These are phyloP conservation scores for Drymodes brunneopygia DNA, from an alignment of 2,113 vertebrate genomes.

Conservation along the genomic window DNA sequence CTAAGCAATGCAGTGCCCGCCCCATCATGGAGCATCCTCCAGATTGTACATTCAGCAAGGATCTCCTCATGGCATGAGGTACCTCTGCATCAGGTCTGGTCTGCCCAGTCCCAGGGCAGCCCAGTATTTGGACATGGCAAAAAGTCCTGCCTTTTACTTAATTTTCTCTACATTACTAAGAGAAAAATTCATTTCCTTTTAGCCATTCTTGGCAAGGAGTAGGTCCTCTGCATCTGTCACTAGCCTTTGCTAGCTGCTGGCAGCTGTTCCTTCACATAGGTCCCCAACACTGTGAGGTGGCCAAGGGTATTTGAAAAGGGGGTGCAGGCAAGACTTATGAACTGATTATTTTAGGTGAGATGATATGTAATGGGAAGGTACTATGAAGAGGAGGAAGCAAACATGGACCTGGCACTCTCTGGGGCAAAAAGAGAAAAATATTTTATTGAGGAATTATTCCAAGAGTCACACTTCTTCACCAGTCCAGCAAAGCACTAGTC, in stretches of 20 bases:
- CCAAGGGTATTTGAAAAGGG: background rate
- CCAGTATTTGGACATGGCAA: background rate
- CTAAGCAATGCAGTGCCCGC: background rate
- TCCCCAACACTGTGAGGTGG: background rate
- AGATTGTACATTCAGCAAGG: background rate
- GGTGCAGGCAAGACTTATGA: background rate
- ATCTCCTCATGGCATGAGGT: background rate
- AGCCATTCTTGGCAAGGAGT: background rate
- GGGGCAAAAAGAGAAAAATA: background rate
- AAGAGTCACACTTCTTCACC: fast-evolving
- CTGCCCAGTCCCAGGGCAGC: background rate
- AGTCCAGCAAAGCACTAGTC: background rate
- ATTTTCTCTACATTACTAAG: background rate
- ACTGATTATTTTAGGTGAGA: background rate
- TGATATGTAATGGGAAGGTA: background rate
- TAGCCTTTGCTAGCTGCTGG: background rate
- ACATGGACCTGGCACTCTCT: background rate
- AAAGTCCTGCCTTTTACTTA: background rate
- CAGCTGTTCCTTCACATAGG: background rate
- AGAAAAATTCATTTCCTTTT: background rate
- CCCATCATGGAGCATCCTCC: background rate
- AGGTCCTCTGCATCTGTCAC: fast-evolving
- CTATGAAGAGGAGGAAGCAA: background rate
- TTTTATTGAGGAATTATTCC: background rate
- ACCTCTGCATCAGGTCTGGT: background rate